Percentiles rank a stretch among this genome's conserved stretches.
phyloP scores from a whole-genome alignment of 2,888 invertebrate genomes.

The Limenitis camilla region DNA sequence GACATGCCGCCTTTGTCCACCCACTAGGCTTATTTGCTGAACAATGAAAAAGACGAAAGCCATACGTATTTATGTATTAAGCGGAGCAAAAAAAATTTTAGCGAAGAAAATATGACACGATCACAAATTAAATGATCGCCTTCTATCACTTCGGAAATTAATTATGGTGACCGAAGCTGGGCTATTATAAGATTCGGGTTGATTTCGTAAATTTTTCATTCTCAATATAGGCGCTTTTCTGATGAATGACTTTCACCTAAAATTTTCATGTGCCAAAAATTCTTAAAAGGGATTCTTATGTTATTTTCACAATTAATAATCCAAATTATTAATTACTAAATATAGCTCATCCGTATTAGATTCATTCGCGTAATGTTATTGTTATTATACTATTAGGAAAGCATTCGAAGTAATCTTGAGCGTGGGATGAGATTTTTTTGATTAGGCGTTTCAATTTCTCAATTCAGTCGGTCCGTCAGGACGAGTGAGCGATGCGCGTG shows the following conservation, averaged over 20 bases:
- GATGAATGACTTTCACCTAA: no score
- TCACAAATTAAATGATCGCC: conserved; percentile 43
- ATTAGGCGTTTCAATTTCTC: conserved; percentile 66
- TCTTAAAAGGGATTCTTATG: no score
- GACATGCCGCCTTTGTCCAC: conserved; percentile 70
- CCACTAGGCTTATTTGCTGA: conserved; percentile 74
- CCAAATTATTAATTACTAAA: no score
- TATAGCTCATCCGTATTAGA: no score
- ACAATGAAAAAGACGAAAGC: conserved; percentile 70
- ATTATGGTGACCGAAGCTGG: conserved; percentile 66
- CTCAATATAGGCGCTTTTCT: conserved; percentile 53
- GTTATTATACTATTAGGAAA: neutral
- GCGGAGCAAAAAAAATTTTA: conserved; percentile 43
- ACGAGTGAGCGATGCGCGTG: conserved; percentile 60
- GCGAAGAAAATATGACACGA: conserved; percentile 45
- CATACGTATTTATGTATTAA: conserved; percentile 52
- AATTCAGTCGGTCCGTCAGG: conserved; percentile 65
- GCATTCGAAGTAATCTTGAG: conserved; percentile 31
- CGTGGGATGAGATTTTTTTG: conserved; percentile 39
- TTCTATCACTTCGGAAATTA: conserved; percentile 48
- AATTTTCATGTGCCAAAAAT: no score
- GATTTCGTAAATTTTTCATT: conserved; percentile 64
- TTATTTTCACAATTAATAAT: no score
- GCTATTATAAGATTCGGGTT: conserved; percentile 55
- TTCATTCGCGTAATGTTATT: no score